A percentile compares a stretch with the other conserved stretches of the same genome.
These are phyloP conservation scores for Serinus canaria DNA, from an alignment of 2,113 vertebrate genomes.

Conservation along the genomic window DNA sequence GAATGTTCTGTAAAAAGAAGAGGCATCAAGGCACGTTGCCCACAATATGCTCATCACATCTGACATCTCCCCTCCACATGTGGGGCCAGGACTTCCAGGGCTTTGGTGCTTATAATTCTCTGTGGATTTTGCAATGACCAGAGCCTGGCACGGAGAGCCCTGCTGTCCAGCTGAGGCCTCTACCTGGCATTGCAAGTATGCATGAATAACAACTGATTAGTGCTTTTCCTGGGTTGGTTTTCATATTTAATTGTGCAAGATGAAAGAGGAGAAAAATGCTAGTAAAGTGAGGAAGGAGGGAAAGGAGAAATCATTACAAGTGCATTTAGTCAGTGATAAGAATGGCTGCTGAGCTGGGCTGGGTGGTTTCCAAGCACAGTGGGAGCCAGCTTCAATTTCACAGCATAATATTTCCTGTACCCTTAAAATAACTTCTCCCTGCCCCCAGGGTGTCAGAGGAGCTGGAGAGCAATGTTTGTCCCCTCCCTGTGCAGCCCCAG, in stretches of 20 bases:
- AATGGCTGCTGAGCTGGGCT: slow-evolving; percentile 35
- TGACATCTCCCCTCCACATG: not conserved
- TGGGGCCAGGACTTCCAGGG: not conserved
- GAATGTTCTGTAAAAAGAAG: not conserved
- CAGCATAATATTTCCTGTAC: not conserved
- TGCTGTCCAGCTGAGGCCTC: not conserved
- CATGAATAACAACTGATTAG: not conserved
- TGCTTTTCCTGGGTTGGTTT: not conserved
- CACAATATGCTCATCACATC: not conserved
- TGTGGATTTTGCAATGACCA: not conserved
- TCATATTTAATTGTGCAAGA: not conserved
- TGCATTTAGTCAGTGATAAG: slow-evolving; percentile 32
- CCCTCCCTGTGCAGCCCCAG: not conserved
- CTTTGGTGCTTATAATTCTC: not conserved
- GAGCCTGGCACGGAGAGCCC: not conserved
- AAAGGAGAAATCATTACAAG: slow-evolving; percentile 6
- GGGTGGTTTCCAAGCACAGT: slow-evolving; percentile 6
- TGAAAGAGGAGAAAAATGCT: slow-evolving; percentile 18
- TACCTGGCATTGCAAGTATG: slow-evolving; percentile 27
- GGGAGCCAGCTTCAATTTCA: slow-evolving; percentile 36
- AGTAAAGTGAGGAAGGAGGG: not conserved
- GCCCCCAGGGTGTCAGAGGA: not conserved
- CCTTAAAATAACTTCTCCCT: slow-evolving; percentile 59
- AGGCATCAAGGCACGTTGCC: not conserved
- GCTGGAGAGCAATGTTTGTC: not conserved